A percentile compares a stretch with the other conserved stretches of the same genome.
These are phyloP conservation scores for Syrista parreyssii DNA, from an alignment of 2,888 invertebrate species.

Conservation along the genomic window DNA sequence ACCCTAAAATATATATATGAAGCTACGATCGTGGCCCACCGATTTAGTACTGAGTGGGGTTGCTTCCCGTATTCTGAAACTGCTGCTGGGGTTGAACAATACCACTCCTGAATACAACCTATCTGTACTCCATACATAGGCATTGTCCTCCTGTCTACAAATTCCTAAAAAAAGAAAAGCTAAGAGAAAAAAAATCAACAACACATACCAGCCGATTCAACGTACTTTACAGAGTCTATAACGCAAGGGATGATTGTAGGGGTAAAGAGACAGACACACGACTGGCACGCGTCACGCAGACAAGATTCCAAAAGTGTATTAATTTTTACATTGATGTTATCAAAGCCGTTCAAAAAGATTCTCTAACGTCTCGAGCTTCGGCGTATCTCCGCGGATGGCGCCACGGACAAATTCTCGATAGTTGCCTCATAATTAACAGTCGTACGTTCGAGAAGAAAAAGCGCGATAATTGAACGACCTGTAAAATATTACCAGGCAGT, in stretches of 20 bases:
- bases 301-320: too few species aligned
- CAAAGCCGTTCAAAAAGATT: background rate
- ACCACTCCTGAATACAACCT: conserved; percentile 19
- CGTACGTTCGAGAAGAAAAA: conserved; percentile 12
- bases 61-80: background rate
- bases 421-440: conserved; percentile 22
- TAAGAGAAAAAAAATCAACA: conserved; percentile 14
- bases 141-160: conserved; percentile 40
- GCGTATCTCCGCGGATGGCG: too few species aligned
- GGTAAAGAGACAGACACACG: conserved; percentile 1
- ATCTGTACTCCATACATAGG: conserved; percentile 36
- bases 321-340: too few species aligned
- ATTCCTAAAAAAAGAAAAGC: conserved; percentile 16
- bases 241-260: too few species aligned
- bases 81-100: background rate
- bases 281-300: conserved; percentile 11
- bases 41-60: conserved; percentile 26
- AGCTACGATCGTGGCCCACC: conserved; percentile 25
- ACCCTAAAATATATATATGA: conserved; percentile 24
- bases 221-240: conserved; percentile 2
- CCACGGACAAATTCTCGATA: too few species aligned
- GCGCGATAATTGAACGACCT: conserved; percentile 30
- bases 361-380: conserved; percentile 5
- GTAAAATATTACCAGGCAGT: conserved; percentile 25
- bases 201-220: conserved; percentile 16